Evolutionary conservation across 2,113 vertebrate species (phyloP), one percentile per base, ranked within the genome.

Genomic region (Prietella phreatophila): DNA sequence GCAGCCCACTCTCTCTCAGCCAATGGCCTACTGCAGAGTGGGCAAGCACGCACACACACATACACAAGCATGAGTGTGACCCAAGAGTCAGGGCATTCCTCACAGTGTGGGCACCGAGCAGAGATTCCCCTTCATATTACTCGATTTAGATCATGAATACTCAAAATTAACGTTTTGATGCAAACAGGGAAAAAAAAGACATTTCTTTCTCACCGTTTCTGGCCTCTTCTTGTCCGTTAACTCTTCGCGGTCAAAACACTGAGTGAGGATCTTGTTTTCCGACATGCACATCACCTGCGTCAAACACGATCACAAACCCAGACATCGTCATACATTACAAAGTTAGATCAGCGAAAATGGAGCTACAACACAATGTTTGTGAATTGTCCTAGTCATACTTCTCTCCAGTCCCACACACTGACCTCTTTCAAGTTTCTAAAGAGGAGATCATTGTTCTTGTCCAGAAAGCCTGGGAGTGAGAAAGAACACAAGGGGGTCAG

Each of bases 371-470:
- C 82, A 85, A 61, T 36, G 56, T 79, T 76, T 33, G 25, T 80
- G 61, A 53, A 86, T 69, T 81, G 82, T 86, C 36, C 67, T 83
- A 75, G 47, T 55, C 42, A 84, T 13, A 81, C 80, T 39, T 85
- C 79, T 56, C 65, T 82, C 47, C 60, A 81, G 78, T 71, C 71
- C 85, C 30, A 73, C 65, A 58, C 27, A 50, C 96, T 96, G 91
- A 98, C 98, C 96, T 99, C 97, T 92, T 99, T 99, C 88, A 99
- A 91, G 94, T 99, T 99, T 92, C 98, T 95, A 93, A 99, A 99
- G 33, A 99, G 97, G 76, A 99, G 96, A 91, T 99, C 98, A 0
- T 99, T 99, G 96, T 99, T 99, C 93, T 99, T 99, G 94, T 99
- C 98, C 94, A 99, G 92, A 93, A 99, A 99, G 88, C 98, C 98